A percentile compares a stretch with the other conserved stretches of the same genome.
Evolutionary conservation across 2,797 vertebrate species (phyloP).

Genomic region (Pagetopsis macropterus): DNA sequence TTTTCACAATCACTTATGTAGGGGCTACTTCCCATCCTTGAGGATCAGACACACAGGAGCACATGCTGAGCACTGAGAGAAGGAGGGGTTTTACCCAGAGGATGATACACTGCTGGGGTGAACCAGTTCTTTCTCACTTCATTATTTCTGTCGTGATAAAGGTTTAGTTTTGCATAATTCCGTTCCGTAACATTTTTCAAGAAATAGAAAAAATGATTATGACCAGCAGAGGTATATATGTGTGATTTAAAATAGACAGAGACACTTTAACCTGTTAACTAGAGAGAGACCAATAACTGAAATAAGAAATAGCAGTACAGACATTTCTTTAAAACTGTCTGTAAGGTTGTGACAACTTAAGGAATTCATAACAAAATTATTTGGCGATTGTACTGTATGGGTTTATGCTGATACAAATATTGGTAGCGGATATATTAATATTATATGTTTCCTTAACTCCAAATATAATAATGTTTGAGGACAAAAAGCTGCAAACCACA

Average conservation of each 20-base stretch:
- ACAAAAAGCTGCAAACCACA: neutral
- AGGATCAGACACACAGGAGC: conserved; percentile 77
- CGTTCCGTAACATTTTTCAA: conserved; percentile 27
- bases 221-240: neutral
- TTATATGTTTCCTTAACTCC: neutral
- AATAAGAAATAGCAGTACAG: too few species aligned
- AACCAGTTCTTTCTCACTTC: conserved; percentile 28
- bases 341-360: too few species aligned
- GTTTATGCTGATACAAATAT: neutral
- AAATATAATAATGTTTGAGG: neutral
- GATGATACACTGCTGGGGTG: conserved; percentile 40
- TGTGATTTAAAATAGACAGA: too few species aligned
- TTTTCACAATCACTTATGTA: conserved; percentile 82
- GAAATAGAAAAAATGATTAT: neutral
- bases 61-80: conserved; percentile 59
- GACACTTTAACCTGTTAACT: too few species aligned
- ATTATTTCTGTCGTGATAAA: conserved; percentile 30
- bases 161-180: conserved; percentile 50
- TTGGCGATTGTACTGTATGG: too few species aligned
- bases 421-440: neutral
- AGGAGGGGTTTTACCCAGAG: conserved; percentile 66
- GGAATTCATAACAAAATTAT: too few species aligned
- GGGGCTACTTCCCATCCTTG: conserved; percentile 76
- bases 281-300: too few species aligned
- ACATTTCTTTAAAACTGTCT: too few species aligned